A percentile compares a stretch with the other conserved stretches of the same genome.
Conservation (phyloP, 2,888 invertebrate genomes). For the Eupithecia subfuscata region DNA sequence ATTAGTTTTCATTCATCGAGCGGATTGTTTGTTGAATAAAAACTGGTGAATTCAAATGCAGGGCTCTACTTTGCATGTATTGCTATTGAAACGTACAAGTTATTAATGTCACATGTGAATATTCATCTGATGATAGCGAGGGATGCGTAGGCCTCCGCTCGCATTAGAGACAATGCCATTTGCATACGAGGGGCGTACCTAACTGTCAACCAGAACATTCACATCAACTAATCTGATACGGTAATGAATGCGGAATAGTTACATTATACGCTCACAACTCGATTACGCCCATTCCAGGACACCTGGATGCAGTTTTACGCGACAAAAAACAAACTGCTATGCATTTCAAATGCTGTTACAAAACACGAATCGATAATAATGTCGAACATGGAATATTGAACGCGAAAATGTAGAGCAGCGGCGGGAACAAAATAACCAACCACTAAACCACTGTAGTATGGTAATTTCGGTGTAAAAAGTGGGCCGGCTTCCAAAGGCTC, state of each 20-base stretch:
- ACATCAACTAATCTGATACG: constrained; percentile 75
- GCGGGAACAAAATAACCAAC: constrained; percentile 19
- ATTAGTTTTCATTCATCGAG: constrained; percentile 7
- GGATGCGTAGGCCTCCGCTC: constrained; percentile 72
- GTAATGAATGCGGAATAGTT: constrained; percentile 71
- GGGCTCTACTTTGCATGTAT: constrained; percentile 4
- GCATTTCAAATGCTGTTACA: constrained; percentile 15
- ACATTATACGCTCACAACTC: constrained; percentile 61
- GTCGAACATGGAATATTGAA: constrained; percentile 14
- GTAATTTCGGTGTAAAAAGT: constrained; percentile 64
- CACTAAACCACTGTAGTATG: constrained; percentile 48
- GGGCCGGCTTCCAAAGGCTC: constrained; percentile 65
- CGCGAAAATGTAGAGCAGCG: constrained; percentile 13
- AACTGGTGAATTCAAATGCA: background rate
- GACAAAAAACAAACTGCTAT: constrained; percentile 17
- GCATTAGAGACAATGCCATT: constrained; percentile 82
- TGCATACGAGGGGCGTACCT: constrained; percentile 78
- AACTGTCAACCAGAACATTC: constrained; percentile 80
- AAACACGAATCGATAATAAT: constrained; percentile 12
- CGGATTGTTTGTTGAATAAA: background rate
- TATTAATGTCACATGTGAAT: constrained; percentile 69
- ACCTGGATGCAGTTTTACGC: constrained; percentile 20
- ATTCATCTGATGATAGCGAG: constrained; percentile 75
- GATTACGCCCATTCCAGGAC: constrained; percentile 51
- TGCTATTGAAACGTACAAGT: constrained; percentile 35